Base-by-base conservation (phyloP, 2,113 vertebrate genomes). In the Periophthalmodon schlosseri region DNA sequence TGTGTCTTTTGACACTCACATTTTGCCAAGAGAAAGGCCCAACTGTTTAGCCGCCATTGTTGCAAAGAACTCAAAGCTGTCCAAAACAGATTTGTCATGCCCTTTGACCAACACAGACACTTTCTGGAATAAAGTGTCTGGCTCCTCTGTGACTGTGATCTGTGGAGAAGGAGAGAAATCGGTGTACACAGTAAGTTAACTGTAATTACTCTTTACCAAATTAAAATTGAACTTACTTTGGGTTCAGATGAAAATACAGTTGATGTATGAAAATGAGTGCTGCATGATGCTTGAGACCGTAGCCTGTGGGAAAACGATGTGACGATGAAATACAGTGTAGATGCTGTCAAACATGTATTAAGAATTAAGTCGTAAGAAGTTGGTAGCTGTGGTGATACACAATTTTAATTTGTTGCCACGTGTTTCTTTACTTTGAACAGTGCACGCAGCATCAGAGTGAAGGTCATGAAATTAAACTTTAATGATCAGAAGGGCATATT, bases 61-160 rank as follows among this genome's bases (percentile, higher is more conserved):
- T 1, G 94, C 95, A 68, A 99, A 99, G 76, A 95, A 96, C 76
- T 99, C 95, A 6, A 99, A 99, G 87, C 98, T 99, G 88, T 99
- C 95, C 92, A 99, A 84, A 21, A 99, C 97, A 1, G 96, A 84
- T 72, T 78, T 94, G 89, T 98, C 97, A 0, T 99, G 97, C 74
- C 95, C 93, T 92, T 99, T 99, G 70, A 97, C 95, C 88, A 96
- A 82, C 84, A 99, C 87, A 0, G 93, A 93, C 73, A 99, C 79
- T 70, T 90, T 96, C 91, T 96, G 96, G 81, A 96, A 96, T 36
- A 99, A 89, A 0, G 75, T 84, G 85, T 99, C 97, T 3, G 95
- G 95, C 72, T 98, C 96, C 20, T 97, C 94, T 76, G 95, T 96
- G 83, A 95, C 28, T 0, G 93, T 94, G 64, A 98, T 88, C 98